phyloP scores from a whole-genome alignment of 2,888 invertebrate genomes.

The Argyresthia albistria region DNA sequence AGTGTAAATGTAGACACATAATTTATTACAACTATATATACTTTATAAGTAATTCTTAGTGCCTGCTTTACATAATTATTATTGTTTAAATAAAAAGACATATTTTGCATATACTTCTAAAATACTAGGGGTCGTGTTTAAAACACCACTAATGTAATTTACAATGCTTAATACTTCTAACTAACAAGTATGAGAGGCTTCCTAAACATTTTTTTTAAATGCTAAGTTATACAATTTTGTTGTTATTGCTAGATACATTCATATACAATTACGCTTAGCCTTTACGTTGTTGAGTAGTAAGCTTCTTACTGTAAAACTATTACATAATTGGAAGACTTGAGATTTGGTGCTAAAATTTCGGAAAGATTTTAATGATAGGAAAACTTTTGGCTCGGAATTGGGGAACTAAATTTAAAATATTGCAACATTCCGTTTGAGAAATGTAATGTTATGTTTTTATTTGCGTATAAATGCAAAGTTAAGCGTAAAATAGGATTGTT shows the following conservation, averaged over 20 bases:
- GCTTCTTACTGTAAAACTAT: slow-evolving; percentile 55
- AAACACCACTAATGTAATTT: slow-evolving; percentile 34
- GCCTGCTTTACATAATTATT: slow-evolving; percentile 63
- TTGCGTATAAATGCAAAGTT: slow-evolving; percentile 59
- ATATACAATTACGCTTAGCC: slow-evolving; percentile 50
- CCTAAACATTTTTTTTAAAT: slow-evolving; percentile 47
- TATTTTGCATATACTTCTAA: slow-evolving; percentile 55
- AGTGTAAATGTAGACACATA: slow-evolving; percentile 63
- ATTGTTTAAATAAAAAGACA: slow-evolving; percentile 63
- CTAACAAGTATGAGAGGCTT: slow-evolving; percentile 61
- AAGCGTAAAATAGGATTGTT: slow-evolving; percentile 59
- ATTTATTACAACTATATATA: slow-evolving; percentile 67
- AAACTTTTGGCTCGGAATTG: slow-evolving; percentile 27
- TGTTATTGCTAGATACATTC: slow-evolving; percentile 66
- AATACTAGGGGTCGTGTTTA: slow-evolving; percentile 42
- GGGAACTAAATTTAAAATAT: slow-evolving; percentile 30
- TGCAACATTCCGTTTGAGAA: slow-evolving; percentile 60
- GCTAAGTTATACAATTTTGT: slow-evolving; percentile 66
- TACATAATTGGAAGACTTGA: slow-evolving; percentile 67
- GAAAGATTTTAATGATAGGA: slow-evolving; percentile 48
- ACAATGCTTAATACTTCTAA: slow-evolving; percentile 37
- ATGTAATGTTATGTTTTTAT: slow-evolving; percentile 63
- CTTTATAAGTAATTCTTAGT: slow-evolving; percentile 60
- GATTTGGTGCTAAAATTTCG: slow-evolving; percentile 66
- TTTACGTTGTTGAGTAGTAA: slow-evolving; percentile 51